phyloP scores from a whole-genome alignment of 2,888 invertebrate species.

The Teleiodes luculella region DNA sequence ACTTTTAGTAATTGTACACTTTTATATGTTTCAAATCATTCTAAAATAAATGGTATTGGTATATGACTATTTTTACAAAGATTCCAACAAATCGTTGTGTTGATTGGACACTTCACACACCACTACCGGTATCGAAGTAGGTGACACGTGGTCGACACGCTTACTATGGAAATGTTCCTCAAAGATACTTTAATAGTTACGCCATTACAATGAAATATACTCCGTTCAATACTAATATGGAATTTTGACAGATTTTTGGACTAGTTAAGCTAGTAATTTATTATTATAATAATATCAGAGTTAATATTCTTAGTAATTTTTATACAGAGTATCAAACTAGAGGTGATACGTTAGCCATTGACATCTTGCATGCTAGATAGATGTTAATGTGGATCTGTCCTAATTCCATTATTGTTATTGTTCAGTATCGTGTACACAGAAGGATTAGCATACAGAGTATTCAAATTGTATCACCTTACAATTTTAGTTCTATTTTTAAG shows the following conservation, averaged over 20 bases:
- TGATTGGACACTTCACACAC: not conserved
- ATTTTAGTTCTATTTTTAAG: not conserved
- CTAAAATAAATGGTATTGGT: not conserved
- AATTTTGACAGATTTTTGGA: conserved; percentile 7
- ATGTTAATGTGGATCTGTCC: not conserved
- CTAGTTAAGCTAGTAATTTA: not conserved
- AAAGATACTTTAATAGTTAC: conserved; percentile 9
- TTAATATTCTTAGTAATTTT: too few species aligned
- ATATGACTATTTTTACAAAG: not conserved
- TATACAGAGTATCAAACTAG: not conserved
- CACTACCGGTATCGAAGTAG: conserved; percentile 3
- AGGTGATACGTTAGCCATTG: not conserved
- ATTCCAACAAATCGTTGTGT: not conserved
- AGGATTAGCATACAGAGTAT: not conserved
- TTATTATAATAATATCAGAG: not conserved
- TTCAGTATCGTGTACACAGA: not conserved
- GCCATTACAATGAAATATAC: conserved; percentile 5
- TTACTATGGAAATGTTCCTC: conserved; percentile 17
- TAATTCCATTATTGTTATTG: conserved; percentile 3
- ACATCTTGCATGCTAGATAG: not conserved
- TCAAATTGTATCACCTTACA: too few species aligned
- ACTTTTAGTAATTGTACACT: conserved; percentile 11
- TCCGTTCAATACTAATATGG: not conserved
- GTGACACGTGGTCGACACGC: conserved; percentile 8
- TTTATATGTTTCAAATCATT: not conserved